A percentile compares a stretch with the other conserved stretches of the same genome.
phyloP scores from a whole-genome alignment of 2,888 invertebrate species.

The Lochmaea crataegi region DNA sequence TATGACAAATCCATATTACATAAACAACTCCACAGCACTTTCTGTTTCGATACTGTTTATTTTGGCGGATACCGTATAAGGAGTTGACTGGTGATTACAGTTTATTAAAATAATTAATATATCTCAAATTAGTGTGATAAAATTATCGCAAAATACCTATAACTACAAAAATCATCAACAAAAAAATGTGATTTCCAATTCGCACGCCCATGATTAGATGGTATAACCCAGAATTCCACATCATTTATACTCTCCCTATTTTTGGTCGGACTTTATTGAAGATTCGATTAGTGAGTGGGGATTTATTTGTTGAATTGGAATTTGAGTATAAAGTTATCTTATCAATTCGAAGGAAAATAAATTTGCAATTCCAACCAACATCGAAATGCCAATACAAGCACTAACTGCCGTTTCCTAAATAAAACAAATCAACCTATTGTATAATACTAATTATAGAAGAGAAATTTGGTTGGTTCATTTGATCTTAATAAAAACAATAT shows the following conservation, averaged over 20 bases:
- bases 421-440: constrained; percentile 37
- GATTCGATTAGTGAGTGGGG: neutral
- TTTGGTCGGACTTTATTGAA: neutral
- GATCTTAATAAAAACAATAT: constrained; percentile 40
- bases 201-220: neutral
- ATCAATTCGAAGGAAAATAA: constrained; percentile 23
- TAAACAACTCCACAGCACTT: no score
- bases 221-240: neutral
- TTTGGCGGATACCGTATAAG: no score
- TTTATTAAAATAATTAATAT: no score
- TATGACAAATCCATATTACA: no score
- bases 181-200: no score
- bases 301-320: constrained; percentile 19
- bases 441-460: constrained; percentile 39
- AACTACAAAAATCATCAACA: no score
- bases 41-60: no score
- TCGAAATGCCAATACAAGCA: constrained; percentile 16
- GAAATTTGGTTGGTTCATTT: constrained; percentile 36
- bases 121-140: no score
- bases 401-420: constrained; percentile 5
- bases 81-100: no score
- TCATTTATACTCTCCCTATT: neutral
- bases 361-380: constrained; percentile 16
- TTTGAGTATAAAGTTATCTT: constrained; percentile 3
- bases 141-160: no score